Conservation (phyloP, 2,113 vertebrate species). For the Bubo scandiacus region DNA sequence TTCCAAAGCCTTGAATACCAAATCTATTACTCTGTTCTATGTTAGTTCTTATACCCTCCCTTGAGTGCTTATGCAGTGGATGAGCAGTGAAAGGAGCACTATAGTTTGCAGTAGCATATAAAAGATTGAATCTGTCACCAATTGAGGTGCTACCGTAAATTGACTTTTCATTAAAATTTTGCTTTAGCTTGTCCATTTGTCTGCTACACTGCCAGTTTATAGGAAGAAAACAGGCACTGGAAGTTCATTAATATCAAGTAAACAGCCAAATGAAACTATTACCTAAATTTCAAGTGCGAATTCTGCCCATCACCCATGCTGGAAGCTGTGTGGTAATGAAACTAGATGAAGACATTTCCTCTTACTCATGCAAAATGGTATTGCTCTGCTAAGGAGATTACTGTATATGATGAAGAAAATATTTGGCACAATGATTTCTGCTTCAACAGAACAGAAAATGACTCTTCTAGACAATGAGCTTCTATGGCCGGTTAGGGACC, state of each 20-base stretch:
- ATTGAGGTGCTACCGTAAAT: neutral
- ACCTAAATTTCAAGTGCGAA: conserved; percentile 7
- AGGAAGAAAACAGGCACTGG: conserved; percentile 4
- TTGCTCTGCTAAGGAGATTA: conserved; percentile 56
- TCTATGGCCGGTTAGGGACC: neutral
- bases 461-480: neutral
- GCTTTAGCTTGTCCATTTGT: neutral
- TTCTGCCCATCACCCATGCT: neutral
- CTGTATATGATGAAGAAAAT: conserved; percentile 18
- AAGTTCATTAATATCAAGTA: conserved; percentile 32
- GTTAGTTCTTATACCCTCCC: neutral
- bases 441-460: neutral
- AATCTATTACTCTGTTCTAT: neutral
- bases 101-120: neutral
- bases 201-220: neutral
- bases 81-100: neutral
- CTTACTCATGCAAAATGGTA: conserved; percentile 26
- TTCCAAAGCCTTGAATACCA: neutral
- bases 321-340: conserved; percentile 34
- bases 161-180: neutral
- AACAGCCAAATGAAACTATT: conserved; percentile 29
- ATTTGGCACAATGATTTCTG: conserved; percentile 4
- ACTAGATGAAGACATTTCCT: conserved; percentile 41
- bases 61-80: neutral
- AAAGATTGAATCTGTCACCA: neutral